Percentiles rank a stretch among this genome's conserved stretches.
phyloP scores from a whole-genome alignment of 1,140 invertebrate species.

The Drosophila sp. region DNA sequence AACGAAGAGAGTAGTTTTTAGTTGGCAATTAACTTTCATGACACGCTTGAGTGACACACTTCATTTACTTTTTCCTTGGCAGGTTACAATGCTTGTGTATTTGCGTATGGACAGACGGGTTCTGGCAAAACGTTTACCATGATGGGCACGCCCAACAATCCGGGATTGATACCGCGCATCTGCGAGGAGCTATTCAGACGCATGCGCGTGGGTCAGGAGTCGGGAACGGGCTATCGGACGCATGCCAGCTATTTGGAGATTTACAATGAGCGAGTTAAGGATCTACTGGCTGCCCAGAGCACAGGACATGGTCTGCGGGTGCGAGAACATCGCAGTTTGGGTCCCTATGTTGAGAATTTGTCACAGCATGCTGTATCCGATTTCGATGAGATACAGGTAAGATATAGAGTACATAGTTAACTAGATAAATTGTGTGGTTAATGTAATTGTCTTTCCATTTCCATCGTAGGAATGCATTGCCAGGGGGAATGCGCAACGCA shows the following conservation, averaged over 20 bases:
- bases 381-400: constrained; percentile 92
- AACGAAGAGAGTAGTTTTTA: neutral
- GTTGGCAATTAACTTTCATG: constrained; percentile 41
- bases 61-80: constrained; percentile 31
- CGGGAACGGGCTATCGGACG: constrained; percentile 91
- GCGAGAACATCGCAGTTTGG: constrained; percentile 94
- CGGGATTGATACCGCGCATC: constrained; percentile 94
- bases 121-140: constrained; percentile 99
- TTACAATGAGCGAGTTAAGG: constrained; percentile 95
- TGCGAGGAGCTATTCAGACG: constrained; percentile 90
- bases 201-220: constrained; percentile 90
- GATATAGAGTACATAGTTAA: neutral
- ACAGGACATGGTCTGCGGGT: constrained; percentile 91
- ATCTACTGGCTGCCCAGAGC: constrained; percentile 89
- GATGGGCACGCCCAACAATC: constrained; percentile 95
- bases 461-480: constrained; percentile 88
- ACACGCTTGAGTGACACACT: constrained; percentile 35
- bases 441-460: neutral
- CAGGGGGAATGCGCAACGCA: constrained; percentile 90
- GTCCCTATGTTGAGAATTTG: constrained; percentile 96
- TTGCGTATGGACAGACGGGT: constrained; percentile 92
- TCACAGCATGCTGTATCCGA: constrained; percentile 93
- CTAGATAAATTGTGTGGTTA: neutral
- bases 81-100: constrained; percentile 98
- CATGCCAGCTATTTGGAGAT: constrained; percentile 95